Conservation (phyloP, 2,797 vertebrate species). For the Pelobates cultripes region DNA sequence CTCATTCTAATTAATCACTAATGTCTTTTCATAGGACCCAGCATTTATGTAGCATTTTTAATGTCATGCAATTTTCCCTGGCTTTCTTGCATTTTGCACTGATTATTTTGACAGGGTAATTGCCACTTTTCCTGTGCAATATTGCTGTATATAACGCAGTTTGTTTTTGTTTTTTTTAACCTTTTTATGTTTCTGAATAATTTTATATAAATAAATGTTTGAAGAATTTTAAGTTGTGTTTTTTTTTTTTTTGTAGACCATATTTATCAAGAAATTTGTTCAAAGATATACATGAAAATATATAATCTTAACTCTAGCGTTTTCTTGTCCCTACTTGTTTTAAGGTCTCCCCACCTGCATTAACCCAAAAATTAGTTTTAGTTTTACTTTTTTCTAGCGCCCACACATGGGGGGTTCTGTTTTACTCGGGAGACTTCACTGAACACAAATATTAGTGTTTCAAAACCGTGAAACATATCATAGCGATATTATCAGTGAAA, state of each 20-base stretch:
- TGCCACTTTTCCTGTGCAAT: slow-evolving; percentile 90
- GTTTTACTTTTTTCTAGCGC: too few relatives aligned
- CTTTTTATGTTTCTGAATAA: slow-evolving; percentile 73
- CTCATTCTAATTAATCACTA: slow-evolving; percentile 68
- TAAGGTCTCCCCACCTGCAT: too few relatives aligned
- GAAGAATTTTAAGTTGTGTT: slow-evolving; percentile 59
- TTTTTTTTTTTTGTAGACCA: neutral
- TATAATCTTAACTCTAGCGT: too few relatives aligned
- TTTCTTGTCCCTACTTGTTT: too few relatives aligned
- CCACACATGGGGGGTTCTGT: too few relatives aligned
- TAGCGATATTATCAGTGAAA: too few relatives aligned
- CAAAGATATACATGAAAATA: too few relatives aligned
- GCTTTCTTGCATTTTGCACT: slow-evolving; percentile 84
- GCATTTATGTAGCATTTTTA: slow-evolving; percentile 87
- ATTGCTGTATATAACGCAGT: slow-evolving; percentile 85
- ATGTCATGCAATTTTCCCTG: slow-evolving; percentile 74
- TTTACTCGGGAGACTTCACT: too few relatives aligned
- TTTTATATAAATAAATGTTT: slow-evolving; percentile 83
- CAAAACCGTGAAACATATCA: too few relatives aligned
- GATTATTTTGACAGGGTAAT: slow-evolving; percentile 85
- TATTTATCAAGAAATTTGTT: too few relatives aligned
- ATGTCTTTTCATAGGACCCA: slow-evolving; percentile 80
- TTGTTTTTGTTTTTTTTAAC: slow-evolving; percentile 63
- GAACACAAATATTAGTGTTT: too few relatives aligned
- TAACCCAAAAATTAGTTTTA: too few relatives aligned